A percentile compares a stretch with the other conserved stretches of the same genome.
Conservation (phyloP, 2,113 vertebrate genomes). For the Rhabdomys dilectus region DNA sequence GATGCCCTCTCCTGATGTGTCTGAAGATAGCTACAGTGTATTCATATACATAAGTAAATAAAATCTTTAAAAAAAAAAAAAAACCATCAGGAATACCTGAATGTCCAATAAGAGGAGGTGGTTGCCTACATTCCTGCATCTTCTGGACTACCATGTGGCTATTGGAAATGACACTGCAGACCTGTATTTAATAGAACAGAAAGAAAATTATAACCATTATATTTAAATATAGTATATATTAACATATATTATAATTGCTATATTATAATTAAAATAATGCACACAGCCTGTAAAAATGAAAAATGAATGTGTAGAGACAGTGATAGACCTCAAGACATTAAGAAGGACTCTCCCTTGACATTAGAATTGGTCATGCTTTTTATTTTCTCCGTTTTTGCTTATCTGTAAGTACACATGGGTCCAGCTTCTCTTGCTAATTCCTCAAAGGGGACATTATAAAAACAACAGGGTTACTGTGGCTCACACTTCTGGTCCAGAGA, state of each 20-base stretch:
- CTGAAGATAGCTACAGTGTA: too few species aligned
- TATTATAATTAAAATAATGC: neutral
- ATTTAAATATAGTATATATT: too few species aligned
- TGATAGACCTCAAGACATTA: neutral
- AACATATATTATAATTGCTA: too few species aligned
- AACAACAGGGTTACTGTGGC: neutral
- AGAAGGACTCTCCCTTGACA: neutral
- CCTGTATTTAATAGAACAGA: neutral
- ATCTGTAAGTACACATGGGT: neutral
- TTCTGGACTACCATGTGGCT: neutral
- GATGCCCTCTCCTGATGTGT: too few species aligned
- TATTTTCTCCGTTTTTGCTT: constrained; percentile 36
- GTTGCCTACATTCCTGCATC: neutral
- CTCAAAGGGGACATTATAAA: neutral
- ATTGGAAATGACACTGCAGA: constrained; percentile 33
- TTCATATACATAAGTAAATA: too few species aligned
- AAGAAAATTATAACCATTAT: neutral
- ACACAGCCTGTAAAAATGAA: constrained; percentile 12
- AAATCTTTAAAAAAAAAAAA: too few species aligned
- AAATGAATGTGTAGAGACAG: constrained; percentile 13
- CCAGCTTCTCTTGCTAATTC: neutral
- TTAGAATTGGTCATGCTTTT: neutral
- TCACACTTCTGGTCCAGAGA: neutral
- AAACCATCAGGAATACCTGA: constrained; percentile 1
- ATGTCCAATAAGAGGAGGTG: neutral